Base-by-base conservation (phyloP, 1,140 invertebrate species). In the Ericerus pela region DNA sequence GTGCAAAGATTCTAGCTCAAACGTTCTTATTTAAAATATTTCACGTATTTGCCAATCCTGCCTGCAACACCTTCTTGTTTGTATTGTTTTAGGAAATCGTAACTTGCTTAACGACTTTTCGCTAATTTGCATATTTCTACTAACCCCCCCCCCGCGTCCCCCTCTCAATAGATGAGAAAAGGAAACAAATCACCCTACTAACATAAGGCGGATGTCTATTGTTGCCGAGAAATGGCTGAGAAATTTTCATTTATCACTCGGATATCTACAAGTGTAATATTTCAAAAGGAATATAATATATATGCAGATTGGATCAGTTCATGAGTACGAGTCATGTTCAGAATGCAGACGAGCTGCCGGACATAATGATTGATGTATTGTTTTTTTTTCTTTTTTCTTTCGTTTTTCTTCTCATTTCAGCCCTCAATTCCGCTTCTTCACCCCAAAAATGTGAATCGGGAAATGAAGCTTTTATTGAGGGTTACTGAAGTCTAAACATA, bases 221-320 rank as follows among this genome's bases (percentile, higher is more conserved):
- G 41, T 47, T 47, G 26, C 41, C 16, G 41, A 24, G 41, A 47
- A 47, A 47, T 47, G 41, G 22, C 41, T 38, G 41, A 47, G 26
- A 47, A 47, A 47, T 47, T 24, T 47, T 47, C 41, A 47, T 47
- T 47, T 47, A 47, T 47, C 41, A 47, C 41, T 6, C 10, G 41
- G 20, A 47, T 47, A 47, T 47, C 41, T 47, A 47, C 41, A 47
- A 47, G 41, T 47, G 41, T 47, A 47, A 47, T 47, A 47, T 47
- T 47, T 47, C 18, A 47, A 47, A n/a, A 47, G 41, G 2, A 47
- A 24, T 24, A 47, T 47, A 47, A 47, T 47, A 47, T 47, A 47
- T 47, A 47, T 47, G 41, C 41, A 47, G 41, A 47, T 47, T 47
- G 41, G 41, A 47, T 47, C 41, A 24, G 41, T 47, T 47, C 41